These are phyloP conservation scores for Setophaga coronata DNA, from an alignment of 2,113 vertebrate genomes.

Conservation along the genomic window DNA sequence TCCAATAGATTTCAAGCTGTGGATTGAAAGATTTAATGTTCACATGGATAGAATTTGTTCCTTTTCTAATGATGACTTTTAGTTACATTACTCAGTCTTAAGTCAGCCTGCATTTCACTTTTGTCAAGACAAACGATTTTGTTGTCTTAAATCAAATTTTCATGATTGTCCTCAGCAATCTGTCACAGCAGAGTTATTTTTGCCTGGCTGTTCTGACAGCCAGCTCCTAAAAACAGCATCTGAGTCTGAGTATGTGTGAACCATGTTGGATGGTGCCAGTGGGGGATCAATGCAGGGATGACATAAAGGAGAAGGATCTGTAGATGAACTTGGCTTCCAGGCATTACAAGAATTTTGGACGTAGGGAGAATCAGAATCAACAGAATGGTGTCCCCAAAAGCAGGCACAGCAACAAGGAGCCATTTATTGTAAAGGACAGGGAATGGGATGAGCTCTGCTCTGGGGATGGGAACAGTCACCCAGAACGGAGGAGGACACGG, in stretches of 20 bases:
- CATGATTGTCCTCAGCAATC: neutral
- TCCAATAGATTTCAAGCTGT: neutral
- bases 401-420: neutral
- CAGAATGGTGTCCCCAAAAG: neutral
- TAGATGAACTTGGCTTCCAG: neutral
- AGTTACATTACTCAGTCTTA: neutral
- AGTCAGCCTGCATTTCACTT: neutral
- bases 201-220: neutral
- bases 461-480: neutral
- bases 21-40: slow-evolving; percentile 2
- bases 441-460: neutral
- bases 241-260: neutral
- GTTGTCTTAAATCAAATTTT: neutral
- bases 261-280: neutral
- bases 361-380: neutral
- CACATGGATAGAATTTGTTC: neutral
- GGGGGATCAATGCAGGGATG: neutral
- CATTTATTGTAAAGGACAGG: neutral
- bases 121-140: neutral
- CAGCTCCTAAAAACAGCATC: neutral
- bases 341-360: neutral
- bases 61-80: neutral
- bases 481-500: accelerated
- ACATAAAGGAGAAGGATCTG: neutral
- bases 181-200: neutral